phyloP scores from a whole-genome alignment of 2,113 vertebrate genomes.

The Proteles cristata region DNA sequence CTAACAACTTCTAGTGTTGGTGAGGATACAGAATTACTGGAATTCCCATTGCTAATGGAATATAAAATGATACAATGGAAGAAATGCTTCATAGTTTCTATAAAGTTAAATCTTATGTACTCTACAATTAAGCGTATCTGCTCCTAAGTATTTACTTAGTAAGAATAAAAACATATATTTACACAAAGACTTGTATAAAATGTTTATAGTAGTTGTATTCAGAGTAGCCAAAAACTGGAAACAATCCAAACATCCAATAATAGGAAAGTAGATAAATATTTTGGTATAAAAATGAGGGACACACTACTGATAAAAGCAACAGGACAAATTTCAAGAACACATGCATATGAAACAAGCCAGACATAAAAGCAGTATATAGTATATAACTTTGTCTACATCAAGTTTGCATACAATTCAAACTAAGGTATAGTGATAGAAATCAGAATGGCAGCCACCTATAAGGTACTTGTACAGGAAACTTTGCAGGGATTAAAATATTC shows the following conservation, averaged over 20 bases:
- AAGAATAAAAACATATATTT: background rate
- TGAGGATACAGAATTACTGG: background rate
- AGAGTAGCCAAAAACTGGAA: conserved; percentile 20
- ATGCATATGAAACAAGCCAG: background rate
- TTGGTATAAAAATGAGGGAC: background rate
- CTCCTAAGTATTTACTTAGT: background rate
- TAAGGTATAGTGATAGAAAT: background rate
- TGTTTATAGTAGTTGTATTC: background rate
- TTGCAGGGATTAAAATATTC: background rate
- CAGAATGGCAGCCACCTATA: background rate
- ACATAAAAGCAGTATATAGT: background rate
- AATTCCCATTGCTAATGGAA: background rate
- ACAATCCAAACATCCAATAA: background rate
- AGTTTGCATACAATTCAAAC: background rate
- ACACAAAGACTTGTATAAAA: background rate
- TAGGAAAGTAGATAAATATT: background rate
- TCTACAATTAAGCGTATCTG: background rate
- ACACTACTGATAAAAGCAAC: background rate
- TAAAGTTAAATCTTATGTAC: background rate
- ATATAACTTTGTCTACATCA: background rate
- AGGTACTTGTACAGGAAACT: background rate
- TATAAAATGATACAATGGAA: background rate
- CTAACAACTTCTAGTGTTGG: background rate
- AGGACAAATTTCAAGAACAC: background rate
- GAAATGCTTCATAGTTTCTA: background rate